phyloP scores from a whole-genome alignment of 2,113 vertebrate genomes.

The Ginglymostoma cirratum region DNA sequence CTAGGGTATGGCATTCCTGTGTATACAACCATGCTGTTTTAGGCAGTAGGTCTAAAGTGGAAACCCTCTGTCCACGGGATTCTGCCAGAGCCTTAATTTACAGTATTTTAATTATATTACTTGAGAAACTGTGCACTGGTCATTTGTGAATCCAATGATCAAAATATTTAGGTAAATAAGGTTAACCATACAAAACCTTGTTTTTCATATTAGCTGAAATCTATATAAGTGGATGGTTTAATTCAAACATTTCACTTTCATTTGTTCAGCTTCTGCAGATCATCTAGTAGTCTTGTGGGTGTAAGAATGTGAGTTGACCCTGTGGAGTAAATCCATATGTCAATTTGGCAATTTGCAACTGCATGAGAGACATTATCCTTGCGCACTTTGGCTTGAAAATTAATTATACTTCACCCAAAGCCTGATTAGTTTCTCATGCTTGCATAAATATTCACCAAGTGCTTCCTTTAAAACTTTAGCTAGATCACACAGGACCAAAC shows the following conservation, averaged over 20 bases:
- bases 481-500: neutral
- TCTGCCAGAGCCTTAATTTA: neutral
- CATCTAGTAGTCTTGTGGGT: constrained; percentile 75
- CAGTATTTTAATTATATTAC: constrained; percentile 15
- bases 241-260: constrained; percentile 34
- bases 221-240: neutral
- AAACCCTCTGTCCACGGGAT: neutral
- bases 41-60: neutral
- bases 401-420: neutral
- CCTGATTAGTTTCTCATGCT: neutral
- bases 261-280: constrained; percentile 83
- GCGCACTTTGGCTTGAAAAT: neutral
- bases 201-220: neutral
- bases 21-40: neutral
- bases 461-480: neutral
- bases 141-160: neutral
- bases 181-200: neutral
- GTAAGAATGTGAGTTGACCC: constrained; percentile 91
- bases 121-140: neutral
- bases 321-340: constrained; percentile 45
- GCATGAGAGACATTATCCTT: neutral
- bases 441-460: neutral
- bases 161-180: constrained; percentile 2
- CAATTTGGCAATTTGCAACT: neutral
- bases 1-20: neutral